Evolutionary conservation across 92 coral and sea anemone species (phyloP).

Genomic region (Palythoa grandis): DNA sequence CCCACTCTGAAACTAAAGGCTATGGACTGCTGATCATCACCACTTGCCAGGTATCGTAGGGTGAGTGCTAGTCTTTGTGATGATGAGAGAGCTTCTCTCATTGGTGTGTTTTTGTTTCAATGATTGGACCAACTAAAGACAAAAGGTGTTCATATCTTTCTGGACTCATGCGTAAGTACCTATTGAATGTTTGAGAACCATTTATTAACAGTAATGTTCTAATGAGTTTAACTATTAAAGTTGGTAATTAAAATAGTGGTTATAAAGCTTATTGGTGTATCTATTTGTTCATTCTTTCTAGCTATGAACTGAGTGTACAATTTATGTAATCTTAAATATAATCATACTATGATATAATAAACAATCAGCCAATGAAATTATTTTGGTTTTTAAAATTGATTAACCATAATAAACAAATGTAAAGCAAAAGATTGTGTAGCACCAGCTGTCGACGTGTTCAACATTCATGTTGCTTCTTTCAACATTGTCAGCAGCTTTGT

Average conservation of each 20-base stretch:
- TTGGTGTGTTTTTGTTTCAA: constrained; percentile 46
- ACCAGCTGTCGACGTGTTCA: neutral
- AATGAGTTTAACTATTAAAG: constrained; percentile 16
- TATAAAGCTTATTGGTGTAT: constrained; percentile 11
- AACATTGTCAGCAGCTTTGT: constrained; percentile 13
- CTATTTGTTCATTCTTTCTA: constrained; percentile 11
- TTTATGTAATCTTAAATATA: no score
- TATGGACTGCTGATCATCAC: constrained; percentile 56
- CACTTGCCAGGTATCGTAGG: constrained; percentile 59
- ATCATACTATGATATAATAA: no score
- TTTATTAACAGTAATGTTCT: constrained; percentile 14
- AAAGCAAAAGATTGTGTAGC: no score
- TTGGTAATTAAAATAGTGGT: constrained; percentile 1
- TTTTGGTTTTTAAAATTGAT: no score
- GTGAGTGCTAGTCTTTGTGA: constrained; percentile 63
- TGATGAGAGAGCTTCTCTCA: constrained; percentile 57
- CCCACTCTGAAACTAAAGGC: constrained; percentile 50
- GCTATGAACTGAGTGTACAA: constrained; percentile 1
- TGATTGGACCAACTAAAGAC: constrained; percentile 59
- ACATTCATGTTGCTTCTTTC: constrained; percentile 5
- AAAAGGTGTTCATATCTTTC: constrained; percentile 59
- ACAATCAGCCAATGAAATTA: no score
- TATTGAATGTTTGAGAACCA: constrained; percentile 25
- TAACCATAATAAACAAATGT: no score
- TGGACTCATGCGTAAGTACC: constrained; percentile 67